phyloP scores from a whole-genome alignment of 1,140 invertebrate species.

The Gonioctena quinquepunctata region DNA sequence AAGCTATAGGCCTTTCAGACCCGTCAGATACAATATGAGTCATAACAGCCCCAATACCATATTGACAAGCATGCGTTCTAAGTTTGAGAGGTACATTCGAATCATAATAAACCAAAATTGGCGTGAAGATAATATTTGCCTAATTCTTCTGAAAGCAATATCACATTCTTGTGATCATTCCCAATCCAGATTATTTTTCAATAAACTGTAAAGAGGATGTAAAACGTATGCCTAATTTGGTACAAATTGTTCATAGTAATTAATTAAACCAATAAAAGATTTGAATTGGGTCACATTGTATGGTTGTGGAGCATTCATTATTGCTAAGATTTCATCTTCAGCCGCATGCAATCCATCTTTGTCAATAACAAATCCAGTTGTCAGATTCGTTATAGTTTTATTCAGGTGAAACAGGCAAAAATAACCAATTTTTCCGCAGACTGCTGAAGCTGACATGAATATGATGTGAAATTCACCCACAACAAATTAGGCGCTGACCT shows the following conservation, averaged over 20 bases:
- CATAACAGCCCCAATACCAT: too few species aligned
- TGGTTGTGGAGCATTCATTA: not conserved
- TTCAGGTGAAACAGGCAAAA: too few species aligned
- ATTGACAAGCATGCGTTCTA: too few species aligned
- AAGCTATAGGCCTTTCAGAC: not conserved
- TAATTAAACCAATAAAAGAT: too few species aligned
- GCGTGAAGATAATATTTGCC: not conserved
- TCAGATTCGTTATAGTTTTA: too few species aligned
- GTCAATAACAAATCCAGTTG: not conserved
- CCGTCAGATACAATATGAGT: not conserved
- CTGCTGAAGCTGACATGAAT: too few species aligned
- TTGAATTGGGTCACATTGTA: not conserved
- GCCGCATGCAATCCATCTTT: not conserved
- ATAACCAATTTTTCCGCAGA: too few species aligned
- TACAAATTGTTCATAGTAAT: too few species aligned
- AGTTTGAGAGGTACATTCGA: conserved; percentile 24
- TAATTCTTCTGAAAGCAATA: not conserved
- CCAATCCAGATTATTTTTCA: not conserved
- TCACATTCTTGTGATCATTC: not conserved
- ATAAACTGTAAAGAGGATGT: not conserved
- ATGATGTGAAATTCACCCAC: too few species aligned
- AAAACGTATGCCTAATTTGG: too few species aligned
- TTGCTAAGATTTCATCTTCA: not conserved
- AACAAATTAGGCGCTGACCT: not conserved
- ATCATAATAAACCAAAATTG: not conserved